Base-by-base conservation (phyloP, 2,888 invertebrate species). In the Nomada ruficornis region DNA sequence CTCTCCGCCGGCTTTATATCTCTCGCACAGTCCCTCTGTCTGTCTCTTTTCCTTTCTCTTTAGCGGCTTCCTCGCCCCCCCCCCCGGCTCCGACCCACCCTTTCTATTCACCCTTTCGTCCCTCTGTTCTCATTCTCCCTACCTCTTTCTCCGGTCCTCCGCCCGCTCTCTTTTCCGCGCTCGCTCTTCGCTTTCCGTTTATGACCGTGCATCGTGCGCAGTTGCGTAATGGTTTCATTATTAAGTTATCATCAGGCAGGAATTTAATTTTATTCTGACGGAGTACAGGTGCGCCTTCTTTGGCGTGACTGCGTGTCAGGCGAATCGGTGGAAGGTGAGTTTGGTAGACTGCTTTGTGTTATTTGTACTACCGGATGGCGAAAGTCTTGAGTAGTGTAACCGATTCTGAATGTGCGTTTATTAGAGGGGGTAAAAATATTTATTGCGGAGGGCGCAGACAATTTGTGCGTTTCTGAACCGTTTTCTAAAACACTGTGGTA, bases 191-290 rank as follows among this genome's bases (percentile, higher is more conserved):
- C 80, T 80, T 88, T 79, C 77, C 85, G 83, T 83, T 87, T 82
- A 88, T 72, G 82, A 80, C 83, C 80, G 79, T 81, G 82, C 72
- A 84, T 83, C 82, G 80, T 82, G 82, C 85, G 74, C 85, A 82
- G 79, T 84, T 83, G 81, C 79, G 87, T 88, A 89, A 90, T 89
- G 88, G 90, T 87, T 88, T 85, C 82, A 77, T 89, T 90, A 89
- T 89, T 85, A 87, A 86, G 87, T 89, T 90, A 88, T 78, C 84
- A 85, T 85, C 83, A 77, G 69, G 81, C 75, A 80, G 67, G 84
- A 85, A 90, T 89, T 89, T 87, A 85, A 88, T 88, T 89, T 89
- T 85, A 87, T 90, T 89, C 82, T 65, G 82, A 81, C 74, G 87
- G 84, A 88, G 83, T 83, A 80, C 82, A 67, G 76, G 26, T 80